phyloP scores from a whole-genome alignment of 2,888 invertebrate species.

The Nomada hirtipes region DNA sequence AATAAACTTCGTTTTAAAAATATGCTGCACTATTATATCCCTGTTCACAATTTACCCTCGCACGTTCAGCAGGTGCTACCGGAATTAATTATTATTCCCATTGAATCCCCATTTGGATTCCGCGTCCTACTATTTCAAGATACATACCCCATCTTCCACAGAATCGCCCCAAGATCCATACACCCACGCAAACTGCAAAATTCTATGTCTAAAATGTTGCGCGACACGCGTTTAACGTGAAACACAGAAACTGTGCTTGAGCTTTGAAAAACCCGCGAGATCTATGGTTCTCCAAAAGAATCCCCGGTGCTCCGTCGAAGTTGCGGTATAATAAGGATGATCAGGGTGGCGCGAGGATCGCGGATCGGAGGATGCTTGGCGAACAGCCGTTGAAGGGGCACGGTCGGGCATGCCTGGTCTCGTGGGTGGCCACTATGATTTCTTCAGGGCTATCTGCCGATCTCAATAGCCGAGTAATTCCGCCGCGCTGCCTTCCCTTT shows the following conservation, averaged over 20 bases:
- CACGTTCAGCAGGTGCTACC: too few relatives aligned
- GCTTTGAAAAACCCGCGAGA: background rate
- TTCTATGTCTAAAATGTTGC: too few relatives aligned
- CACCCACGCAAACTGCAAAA: too few relatives aligned
- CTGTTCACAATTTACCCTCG: too few relatives aligned
- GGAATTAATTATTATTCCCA: too few relatives aligned
- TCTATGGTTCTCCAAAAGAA: background rate
- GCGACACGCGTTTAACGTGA: too few relatives aligned
- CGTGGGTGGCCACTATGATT: conserved; percentile 83
- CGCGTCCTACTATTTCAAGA: too few relatives aligned
- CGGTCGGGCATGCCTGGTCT: conserved; percentile 58
- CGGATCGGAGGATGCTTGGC: background rate
- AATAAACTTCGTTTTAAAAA: too few relatives aligned
- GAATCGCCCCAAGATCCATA: too few relatives aligned
- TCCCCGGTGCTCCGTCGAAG: background rate
- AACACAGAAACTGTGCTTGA: background rate
- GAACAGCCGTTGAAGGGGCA: conserved; percentile 27
- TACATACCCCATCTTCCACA: too few relatives aligned
- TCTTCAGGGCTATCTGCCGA: conserved; percentile 80
- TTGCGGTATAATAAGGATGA: conserved; percentile 17
- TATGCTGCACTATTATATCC: too few relatives aligned
- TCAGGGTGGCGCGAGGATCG: conserved; percentile 14
- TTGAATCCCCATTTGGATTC: too few relatives aligned
- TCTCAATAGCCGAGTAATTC: conserved; percentile 83
- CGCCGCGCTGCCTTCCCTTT: conserved; percentile 65